A percentile compares a stretch with the other conserved stretches of the same genome.
Conservation (phyloP, 2,113 vertebrate species). For the Aptenodytes patagonicus region DNA sequence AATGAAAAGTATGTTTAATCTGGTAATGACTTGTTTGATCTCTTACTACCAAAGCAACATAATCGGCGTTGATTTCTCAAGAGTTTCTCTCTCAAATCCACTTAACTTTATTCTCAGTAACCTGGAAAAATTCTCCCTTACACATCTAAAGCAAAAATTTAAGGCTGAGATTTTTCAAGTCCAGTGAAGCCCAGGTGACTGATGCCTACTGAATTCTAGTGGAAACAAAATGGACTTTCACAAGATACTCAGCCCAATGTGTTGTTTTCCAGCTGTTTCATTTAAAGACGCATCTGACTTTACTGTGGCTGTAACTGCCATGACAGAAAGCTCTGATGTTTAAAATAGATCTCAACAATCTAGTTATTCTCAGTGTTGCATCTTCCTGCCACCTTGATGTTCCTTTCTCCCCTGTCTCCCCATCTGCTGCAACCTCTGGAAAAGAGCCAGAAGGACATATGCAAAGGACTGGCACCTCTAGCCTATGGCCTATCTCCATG, state of each 20-base stretch:
- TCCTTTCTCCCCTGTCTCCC: not conserved
- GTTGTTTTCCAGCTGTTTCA: not conserved
- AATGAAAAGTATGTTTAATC: slow-evolving; percentile 41
- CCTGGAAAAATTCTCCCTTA: not conserved
- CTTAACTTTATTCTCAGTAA: not conserved
- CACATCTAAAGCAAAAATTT: not conserved
- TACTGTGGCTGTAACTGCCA: not conserved
- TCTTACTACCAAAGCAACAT: not conserved
- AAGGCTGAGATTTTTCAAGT: not conserved
- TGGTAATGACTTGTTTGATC: not conserved
- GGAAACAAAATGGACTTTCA: not conserved
- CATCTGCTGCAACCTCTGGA: not conserved
- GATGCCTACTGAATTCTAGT: not conserved
- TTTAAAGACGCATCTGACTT: not conserved
- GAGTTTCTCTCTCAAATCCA: not conserved
- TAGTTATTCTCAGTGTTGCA: not conserved
- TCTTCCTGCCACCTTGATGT: not conserved
- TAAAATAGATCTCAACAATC: not conserved
- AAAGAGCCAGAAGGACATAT: not conserved
- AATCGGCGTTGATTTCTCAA: not conserved
- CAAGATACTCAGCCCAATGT: not conserved
- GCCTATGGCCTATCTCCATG: not conserved
- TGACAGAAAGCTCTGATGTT: not conserved
- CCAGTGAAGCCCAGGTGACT: not conserved
- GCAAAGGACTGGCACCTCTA: not conserved